These are phyloP conservation scores for Agriopis aurantiaria DNA, from an alignment of 2,888 invertebrate genomes.

Conservation along the genomic window DNA sequence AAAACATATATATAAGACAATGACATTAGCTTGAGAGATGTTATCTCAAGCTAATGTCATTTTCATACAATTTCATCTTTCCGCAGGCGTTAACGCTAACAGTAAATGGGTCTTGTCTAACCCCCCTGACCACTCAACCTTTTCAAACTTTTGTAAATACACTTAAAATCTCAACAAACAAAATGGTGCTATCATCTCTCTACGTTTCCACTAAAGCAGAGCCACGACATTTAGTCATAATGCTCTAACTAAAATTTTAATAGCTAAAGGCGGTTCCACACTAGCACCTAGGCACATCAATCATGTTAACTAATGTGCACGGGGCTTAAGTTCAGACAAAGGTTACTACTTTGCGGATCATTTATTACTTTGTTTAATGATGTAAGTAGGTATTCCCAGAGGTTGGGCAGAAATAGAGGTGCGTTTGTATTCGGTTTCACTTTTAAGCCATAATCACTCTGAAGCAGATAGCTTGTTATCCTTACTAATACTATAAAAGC, in stretches of 20 bases:
- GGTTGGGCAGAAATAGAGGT: conserved; percentile 31
- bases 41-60: no score
- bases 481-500: no score
- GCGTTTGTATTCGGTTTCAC: background rate
- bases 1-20: no score
- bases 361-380: conserved; percentile 60
- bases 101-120: no score
- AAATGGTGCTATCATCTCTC: conserved; percentile 35
- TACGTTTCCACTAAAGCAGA: conserved; percentile 49
- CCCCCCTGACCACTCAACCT: no score
- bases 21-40: no score
- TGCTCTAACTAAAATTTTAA: conserved; percentile 63
- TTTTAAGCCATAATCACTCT: conserved; percentile 9
- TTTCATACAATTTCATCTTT: no score
- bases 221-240: conserved; percentile 69
- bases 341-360: conserved; percentile 62
- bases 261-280: conserved; percentile 53
- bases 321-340: conserved; percentile 60
- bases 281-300: conserved; percentile 53
- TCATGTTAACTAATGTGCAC: conserved; percentile 63
- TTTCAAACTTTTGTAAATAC: no score
- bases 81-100: no score
- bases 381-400: conserved; percentile 34
- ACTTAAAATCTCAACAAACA: background rate
- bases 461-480: no score